phyloP scores from a whole-genome alignment of 2,888 invertebrate species.

The Cheilosia impressa region DNA sequence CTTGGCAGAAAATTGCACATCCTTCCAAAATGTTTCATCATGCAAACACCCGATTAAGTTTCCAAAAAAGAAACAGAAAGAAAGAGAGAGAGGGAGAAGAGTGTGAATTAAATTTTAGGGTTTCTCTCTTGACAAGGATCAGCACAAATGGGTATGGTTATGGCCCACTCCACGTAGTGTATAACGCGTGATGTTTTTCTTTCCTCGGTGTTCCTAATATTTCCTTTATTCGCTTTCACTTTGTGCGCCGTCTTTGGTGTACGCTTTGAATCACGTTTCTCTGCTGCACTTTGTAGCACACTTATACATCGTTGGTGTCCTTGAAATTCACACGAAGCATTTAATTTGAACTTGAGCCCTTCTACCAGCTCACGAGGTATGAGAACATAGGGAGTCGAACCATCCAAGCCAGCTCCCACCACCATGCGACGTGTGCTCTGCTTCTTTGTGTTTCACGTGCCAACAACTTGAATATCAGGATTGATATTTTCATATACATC shows the following conservation, averaged over 20 bases:
- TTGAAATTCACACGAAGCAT: constrained; percentile 35
- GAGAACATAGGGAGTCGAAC: background rate
- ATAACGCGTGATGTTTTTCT: constrained; percentile 14
- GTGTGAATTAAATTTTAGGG: constrained; percentile 64
- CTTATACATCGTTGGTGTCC: constrained; percentile 13
- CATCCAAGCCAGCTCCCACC: background rate
- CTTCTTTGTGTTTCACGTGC: constrained; percentile 35
- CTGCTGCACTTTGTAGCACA: constrained; percentile 34
- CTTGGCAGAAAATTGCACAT: constrained; percentile 73
- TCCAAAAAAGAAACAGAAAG: constrained; percentile 14
- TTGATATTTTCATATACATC: constrained; percentile 54
- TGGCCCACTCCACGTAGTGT: background rate
- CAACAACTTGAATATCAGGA: constrained; percentile 41
- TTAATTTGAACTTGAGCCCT: constrained; percentile 24
- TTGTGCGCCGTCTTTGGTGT: background rate
- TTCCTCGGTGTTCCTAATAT: background rate
- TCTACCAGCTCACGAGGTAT: background rate
- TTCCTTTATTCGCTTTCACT: background rate
- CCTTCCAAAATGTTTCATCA: constrained; percentile 68
- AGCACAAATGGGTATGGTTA: constrained; percentile 34
- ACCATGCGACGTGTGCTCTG: background rate
- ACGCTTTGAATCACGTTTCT: background rate
- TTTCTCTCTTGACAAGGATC: constrained; percentile 24
- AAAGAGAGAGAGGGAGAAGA: constrained; percentile 18
- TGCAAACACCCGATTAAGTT: constrained; percentile 69